phyloP scores from a whole-genome alignment of 2,888 invertebrate genomes.

The Latheticus oryzae region DNA sequence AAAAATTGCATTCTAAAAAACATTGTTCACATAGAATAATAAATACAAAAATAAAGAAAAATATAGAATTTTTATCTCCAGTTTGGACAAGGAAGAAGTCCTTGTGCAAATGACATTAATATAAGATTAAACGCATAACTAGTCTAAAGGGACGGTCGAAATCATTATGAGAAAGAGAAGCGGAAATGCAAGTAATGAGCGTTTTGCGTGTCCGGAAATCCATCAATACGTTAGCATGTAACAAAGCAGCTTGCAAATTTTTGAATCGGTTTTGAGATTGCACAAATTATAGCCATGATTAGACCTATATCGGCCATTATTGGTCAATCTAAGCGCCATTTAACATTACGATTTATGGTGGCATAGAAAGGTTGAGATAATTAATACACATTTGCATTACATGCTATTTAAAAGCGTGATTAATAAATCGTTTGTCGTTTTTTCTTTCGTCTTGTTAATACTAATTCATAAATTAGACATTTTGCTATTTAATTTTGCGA shows the following conservation, averaged over 20 bases:
- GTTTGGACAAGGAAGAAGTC: no score
- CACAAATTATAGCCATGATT: no score
- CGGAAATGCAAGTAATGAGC: constrained; percentile 58
- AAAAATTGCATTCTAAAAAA: no score
- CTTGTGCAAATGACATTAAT: constrained; percentile 48
- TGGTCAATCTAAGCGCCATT: constrained; percentile 25
- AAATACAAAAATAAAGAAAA: no score
- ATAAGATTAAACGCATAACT: constrained; percentile 51
- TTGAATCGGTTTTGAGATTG: constrained; percentile 34
- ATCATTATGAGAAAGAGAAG: constrained; percentile 57
- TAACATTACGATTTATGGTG: constrained; percentile 12
- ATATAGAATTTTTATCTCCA: no score
- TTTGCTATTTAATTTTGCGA: constrained; percentile 8
- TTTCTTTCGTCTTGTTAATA: constrained; percentile 19
- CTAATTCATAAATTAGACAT: constrained; percentile 9
- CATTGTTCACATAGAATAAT: no score
- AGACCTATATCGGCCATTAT: constrained; percentile 17
- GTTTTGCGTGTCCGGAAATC: constrained; percentile 56
- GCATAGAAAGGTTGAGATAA: constrained; percentile 20
- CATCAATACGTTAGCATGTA: constrained; percentile 52
- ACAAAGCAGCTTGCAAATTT: constrained; percentile 52
- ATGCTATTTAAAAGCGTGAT: constrained; percentile 29
- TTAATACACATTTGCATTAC: constrained; percentile 28
- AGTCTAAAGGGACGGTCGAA: constrained; percentile 54
- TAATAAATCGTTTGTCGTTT: constrained; percentile 26